These are phyloP conservation scores for Hanleya hanleyi DNA, from an alignment of 2,888 invertebrate genomes.

Conservation along the genomic window DNA sequence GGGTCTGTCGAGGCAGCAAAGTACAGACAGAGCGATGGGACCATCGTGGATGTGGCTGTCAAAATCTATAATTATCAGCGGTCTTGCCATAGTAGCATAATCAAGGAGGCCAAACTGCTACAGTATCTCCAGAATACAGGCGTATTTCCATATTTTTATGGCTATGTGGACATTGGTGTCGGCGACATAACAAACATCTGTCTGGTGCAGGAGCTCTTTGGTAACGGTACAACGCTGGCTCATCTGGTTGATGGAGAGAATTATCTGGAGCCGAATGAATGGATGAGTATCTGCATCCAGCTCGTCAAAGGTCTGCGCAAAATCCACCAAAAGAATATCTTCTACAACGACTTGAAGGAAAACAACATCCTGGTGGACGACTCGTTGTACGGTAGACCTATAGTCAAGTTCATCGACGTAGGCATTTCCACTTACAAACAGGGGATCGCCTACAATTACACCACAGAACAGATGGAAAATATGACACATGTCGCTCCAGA, in stretches of 20 bases:
- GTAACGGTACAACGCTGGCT: not conserved
- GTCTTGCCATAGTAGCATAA: not conserved
- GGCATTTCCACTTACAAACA: not conserved
- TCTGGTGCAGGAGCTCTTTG: not conserved
- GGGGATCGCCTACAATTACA: not conserved
- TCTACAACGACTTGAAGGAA: not conserved
- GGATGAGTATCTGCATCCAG: not conserved
- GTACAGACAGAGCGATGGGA: not conserved
- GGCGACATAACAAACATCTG: not conserved
- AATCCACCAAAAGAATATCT: not conserved
- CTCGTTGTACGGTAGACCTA: not conserved
- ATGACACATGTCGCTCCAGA: not conserved
- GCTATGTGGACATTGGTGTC: not conserved
- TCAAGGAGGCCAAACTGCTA: not conserved
- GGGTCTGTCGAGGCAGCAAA: not conserved
- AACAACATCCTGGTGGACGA: not conserved
- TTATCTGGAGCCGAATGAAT: not conserved
- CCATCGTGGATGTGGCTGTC: not conserved
- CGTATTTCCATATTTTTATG: not conserved
- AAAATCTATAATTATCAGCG: not conserved
- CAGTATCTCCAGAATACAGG: not conserved
- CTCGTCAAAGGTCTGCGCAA: not conserved
- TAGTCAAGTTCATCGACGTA: not conserved
- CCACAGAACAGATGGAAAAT: not conserved
- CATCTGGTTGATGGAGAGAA: not conserved